A percentile compares a stretch with the other conserved stretches of the same genome.
phyloP scores from a whole-genome alignment of 1,140 invertebrate species.

The Eriocheir sinensis region DNA sequence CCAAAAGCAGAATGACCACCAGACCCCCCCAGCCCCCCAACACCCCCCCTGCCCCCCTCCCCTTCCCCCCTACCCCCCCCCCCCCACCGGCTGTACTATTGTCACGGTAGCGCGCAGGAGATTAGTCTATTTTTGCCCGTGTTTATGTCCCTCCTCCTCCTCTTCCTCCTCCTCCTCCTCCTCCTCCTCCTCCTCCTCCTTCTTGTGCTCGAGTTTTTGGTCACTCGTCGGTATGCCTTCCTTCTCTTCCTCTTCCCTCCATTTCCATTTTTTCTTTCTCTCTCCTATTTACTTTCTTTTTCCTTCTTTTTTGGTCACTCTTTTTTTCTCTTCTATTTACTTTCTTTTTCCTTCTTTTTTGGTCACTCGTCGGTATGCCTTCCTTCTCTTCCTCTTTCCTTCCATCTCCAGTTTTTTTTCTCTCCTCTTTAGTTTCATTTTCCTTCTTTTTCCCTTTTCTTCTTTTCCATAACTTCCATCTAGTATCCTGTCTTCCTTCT shows the following conservation, averaged over 20 bases:
- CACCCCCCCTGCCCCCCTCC: neutral
- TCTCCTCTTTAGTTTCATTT: no score
- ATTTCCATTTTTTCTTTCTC: conserved; percentile 35
- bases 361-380: no score
- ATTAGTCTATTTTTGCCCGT: conserved; percentile 45
- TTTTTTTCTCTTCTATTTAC: neutral
- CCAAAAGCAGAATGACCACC: conserved; percentile 40
- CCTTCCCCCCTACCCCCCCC: neutral
- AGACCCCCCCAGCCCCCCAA: neutral
- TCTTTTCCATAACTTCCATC: no score
- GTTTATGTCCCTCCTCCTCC: neutral
- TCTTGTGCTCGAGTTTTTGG: neutral
- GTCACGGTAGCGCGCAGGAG: neutral
- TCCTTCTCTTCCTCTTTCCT: no score
- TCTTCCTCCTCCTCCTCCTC: neutral
- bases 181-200: no score
- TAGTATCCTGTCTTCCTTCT: no score
- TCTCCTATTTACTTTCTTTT: conserved; percentile 18
- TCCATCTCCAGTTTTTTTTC: no score
- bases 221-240: neutral
- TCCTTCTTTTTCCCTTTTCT: no score
- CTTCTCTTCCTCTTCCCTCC: neutral
- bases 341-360: no score
- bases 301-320: neutral
- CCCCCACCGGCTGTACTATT: neutral